Evolutionary conservation across 2,113 vertebrate genomes (phyloP).

Genomic region (Deroptyus accipitrinus): DNA sequence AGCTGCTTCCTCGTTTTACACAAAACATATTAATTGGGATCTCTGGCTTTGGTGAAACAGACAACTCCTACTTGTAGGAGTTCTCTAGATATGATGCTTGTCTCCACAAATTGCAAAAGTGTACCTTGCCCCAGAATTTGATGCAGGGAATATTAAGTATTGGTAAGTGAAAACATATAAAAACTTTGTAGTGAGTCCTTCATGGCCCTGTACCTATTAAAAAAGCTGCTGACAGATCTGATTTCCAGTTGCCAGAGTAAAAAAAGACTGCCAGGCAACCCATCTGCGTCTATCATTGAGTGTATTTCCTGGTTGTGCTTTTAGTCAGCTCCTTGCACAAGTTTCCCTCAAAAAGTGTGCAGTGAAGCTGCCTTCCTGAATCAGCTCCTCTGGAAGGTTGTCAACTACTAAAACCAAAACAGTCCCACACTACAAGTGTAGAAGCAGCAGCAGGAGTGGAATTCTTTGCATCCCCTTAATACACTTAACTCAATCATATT

Average conservation of each 20-base stretch:
- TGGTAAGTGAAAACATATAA: neutral
- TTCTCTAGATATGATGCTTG: neutral
- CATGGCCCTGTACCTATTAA: neutral
- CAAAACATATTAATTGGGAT: slow-evolving; percentile 5
- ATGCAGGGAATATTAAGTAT: neutral
- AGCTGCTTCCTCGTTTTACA: slow-evolving; percentile 51
- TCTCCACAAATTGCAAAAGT: neutral
- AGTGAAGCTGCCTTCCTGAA: neutral
- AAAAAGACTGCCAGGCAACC: neutral
- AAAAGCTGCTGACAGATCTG: neutral
- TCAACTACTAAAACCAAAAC: neutral
- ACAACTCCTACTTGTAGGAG: neutral
- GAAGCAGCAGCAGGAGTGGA: neutral
- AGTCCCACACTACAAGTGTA: neutral
- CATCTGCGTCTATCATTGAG: neutral
- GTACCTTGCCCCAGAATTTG: neutral
- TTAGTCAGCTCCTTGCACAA: neutral
- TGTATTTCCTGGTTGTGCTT: neutral
- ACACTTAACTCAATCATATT: neutral
- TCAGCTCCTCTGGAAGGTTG: neutral
- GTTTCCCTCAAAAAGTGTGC: neutral
- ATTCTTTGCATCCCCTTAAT: neutral
- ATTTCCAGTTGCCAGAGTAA: neutral
- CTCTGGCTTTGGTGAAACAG: neutral
- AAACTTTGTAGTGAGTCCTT: neutral